These are phyloP conservation scores for Hybognathus amarus DNA, from an alignment of 2,797 vertebrate genomes.

Conservation along the genomic window DNA sequence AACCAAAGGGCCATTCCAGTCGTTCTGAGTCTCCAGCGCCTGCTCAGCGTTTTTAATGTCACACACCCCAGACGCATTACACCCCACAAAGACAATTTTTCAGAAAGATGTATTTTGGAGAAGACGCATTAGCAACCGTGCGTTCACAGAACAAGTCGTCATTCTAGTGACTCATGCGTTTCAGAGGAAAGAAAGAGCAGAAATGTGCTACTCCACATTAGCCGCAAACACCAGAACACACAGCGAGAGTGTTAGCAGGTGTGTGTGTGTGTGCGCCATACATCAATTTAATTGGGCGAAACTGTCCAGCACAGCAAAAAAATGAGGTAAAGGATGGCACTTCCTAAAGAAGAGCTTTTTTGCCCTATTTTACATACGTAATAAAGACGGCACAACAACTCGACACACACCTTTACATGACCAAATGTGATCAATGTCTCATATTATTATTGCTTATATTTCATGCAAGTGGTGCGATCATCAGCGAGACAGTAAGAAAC, in stretches of 20 bases:
- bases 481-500: neutral
- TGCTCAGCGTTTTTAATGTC: slow-evolving; percentile 25
- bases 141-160: slow-evolving; percentile 3
- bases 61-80: neutral
- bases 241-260: slow-evolving; percentile 17
- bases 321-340: slow-evolving; percentile 35
- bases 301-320: slow-evolving; percentile 49
- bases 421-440: no score
- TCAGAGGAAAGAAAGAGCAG: neutral
- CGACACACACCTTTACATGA: neutral
- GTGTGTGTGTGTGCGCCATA: slow-evolving; percentile 25
- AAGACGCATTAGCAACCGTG: neutral
- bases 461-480: neutral
- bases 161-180: slow-evolving; percentile 37
- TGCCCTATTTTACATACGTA: slow-evolving; percentile 28
- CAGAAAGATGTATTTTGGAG: slow-evolving; percentile 4
- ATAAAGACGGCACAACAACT: slow-evolving; percentile 4
- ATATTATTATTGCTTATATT: no score
- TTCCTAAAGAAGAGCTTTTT: slow-evolving; percentile 12
- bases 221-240: neutral
- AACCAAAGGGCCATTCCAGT: neutral
- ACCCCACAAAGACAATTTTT: slow-evolving; percentile 6
- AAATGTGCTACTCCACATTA: neutral
- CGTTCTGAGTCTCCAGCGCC: neutral
- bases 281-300: slow-evolving; percentile 56